phyloP scores from a whole-genome alignment of 2,888 invertebrate species.

The Podotricha telesiphe region DNA sequence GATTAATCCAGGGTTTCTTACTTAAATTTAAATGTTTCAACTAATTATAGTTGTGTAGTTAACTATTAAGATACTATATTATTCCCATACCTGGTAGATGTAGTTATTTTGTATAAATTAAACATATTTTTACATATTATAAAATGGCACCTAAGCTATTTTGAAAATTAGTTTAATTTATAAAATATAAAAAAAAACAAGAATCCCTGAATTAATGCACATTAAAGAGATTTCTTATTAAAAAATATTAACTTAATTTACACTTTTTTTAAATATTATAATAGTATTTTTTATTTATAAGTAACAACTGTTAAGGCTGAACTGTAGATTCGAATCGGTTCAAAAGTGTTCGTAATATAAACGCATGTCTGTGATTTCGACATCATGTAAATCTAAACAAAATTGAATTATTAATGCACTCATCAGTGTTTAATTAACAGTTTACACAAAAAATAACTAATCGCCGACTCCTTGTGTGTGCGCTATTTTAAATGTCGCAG shows the following conservation, averaged over 20 bases:
- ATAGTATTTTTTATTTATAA: not conserved
- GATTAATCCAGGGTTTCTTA: slow-evolving; percentile 5
- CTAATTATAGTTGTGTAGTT: not conserved
- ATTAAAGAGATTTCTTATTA: not conserved
- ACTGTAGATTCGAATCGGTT: slow-evolving; percentile 13
- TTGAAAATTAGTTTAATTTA: not conserved
- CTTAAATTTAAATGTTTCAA: not conserved
- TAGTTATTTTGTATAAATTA: not conserved
- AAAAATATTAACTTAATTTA: not conserved
- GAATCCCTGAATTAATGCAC: slow-evolving; percentile 1
- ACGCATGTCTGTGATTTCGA: slow-evolving; percentile 9
- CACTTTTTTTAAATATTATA: not conserved
- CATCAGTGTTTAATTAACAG: slow-evolving; percentile 35
- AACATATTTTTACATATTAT: not conserved
- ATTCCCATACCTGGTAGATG: not conserved
- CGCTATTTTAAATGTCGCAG: slow-evolving; percentile 48
- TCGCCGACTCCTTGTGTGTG: slow-evolving; percentile 71
- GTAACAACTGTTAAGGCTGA: not conserved
- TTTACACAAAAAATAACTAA: slow-evolving; percentile 36
- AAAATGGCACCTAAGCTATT: not conserved
- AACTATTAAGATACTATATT: not conserved
- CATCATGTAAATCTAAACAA: not conserved
- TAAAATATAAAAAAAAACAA: not conserved
- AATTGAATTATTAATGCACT: slow-evolving; percentile 9
- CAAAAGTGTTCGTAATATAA: not conserved